phyloP scores from a whole-genome alignment of 2,888 invertebrate species.

The Hypsopygia costalis region DNA sequence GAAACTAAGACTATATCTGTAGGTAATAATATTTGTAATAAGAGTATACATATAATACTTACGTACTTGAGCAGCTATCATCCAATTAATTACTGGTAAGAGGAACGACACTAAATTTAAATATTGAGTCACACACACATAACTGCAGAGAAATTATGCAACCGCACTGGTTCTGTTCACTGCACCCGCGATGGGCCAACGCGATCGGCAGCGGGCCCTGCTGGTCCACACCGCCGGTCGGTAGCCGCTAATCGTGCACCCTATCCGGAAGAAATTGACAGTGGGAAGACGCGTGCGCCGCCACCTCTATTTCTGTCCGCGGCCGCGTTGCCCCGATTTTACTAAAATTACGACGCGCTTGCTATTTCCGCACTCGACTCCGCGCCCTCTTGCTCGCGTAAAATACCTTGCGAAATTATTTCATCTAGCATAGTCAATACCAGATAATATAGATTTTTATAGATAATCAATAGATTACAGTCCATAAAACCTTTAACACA shows the following conservation, averaged over 20 bases:
- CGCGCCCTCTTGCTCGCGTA: conserved; percentile 54
- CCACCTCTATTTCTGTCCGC: conserved; percentile 73
- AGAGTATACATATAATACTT: too few relatives aligned
- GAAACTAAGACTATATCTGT: too few relatives aligned
- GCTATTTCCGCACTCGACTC: conserved; percentile 77
- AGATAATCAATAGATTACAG: too few relatives aligned
- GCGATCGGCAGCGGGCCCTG: conserved; percentile 19
- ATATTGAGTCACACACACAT: conserved; percentile 30
- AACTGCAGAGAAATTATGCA: conserved; percentile 43
- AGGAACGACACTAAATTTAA: conserved; percentile 25
- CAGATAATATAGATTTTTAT: too few relatives aligned
- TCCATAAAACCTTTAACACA: too few relatives aligned
- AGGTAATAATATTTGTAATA: too few relatives aligned
- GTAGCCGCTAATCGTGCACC: conserved; percentile 63
- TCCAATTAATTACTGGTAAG: conserved; percentile 19
- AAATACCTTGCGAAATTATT: conserved; percentile 53
- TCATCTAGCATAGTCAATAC: not conserved
- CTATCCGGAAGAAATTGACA: conserved; percentile 77
- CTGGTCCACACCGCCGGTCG: conserved; percentile 23
- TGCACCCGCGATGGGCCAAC: conserved; percentile 34
- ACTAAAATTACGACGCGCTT: conserved; percentile 75
- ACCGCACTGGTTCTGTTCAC: conserved; percentile 30
- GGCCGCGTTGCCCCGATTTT: conserved; percentile 79
- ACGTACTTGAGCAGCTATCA: conserved; percentile 12
- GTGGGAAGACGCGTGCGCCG: conserved; percentile 66